Evolutionary conservation across 1,140 invertebrate species (phyloP).

Genomic region (Bombyx mandarina): DNA sequence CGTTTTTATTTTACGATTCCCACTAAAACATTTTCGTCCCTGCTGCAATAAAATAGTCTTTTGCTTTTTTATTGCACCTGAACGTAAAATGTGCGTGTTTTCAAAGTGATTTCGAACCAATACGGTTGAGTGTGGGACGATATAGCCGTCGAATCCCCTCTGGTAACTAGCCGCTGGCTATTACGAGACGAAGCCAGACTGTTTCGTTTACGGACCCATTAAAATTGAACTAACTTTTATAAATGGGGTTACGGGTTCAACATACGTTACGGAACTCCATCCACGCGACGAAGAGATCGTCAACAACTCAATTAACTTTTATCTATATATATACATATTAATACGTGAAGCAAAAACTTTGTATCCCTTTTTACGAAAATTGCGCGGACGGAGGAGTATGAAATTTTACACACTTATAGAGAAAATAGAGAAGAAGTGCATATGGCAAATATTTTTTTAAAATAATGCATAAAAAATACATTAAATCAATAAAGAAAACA

Average conservation of each 20-base stretch:
- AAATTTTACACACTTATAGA: too few relatives aligned
- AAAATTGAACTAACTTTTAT: slow-evolving; percentile 14
- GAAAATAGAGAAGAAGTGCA: too few relatives aligned
- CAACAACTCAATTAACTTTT: too few relatives aligned
- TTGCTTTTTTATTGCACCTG: slow-evolving; percentile 46
- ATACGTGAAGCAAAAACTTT: too few relatives aligned
- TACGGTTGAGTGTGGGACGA: slow-evolving; percentile 15
- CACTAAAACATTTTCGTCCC: slow-evolving; percentile 52
- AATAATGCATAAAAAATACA: too few relatives aligned
- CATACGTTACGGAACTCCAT: neutral
- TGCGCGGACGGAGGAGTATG: too few relatives aligned
- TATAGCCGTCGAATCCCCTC: slow-evolving; percentile 8
- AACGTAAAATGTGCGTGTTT: slow-evolving; percentile 27
- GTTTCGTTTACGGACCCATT: slow-evolving; percentile 11
- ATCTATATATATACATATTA: too few relatives aligned
- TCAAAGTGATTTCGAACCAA: slow-evolving; percentile 35
- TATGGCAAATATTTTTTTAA: too few relatives aligned
- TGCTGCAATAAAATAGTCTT: slow-evolving; percentile 45
- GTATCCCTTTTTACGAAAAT: too few relatives aligned
- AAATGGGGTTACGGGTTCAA: slow-evolving; percentile 14
- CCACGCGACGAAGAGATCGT: too few relatives aligned
- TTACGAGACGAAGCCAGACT: slow-evolving; percentile 1
- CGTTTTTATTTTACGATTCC: slow-evolving; percentile 52
- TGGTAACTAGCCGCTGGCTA: slow-evolving; percentile 4
- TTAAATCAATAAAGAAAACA: too few relatives aligned